These are phyloP conservation scores for Cygnus buccinator DNA, from an alignment of 2,113 vertebrate genomes.

Conservation along the genomic window DNA sequence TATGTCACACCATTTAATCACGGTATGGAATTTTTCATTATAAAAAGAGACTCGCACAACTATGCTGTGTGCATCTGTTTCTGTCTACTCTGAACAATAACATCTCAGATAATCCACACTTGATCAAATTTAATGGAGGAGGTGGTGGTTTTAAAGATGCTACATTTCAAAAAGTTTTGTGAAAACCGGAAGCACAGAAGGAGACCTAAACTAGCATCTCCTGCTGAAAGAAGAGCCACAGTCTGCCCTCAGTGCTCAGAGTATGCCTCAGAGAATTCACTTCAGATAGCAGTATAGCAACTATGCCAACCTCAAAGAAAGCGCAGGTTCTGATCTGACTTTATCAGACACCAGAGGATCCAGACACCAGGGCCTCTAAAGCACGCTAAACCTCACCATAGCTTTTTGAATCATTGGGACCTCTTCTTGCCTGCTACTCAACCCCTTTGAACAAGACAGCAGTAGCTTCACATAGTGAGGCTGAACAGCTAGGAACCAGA, in stretches of 20 bases:
- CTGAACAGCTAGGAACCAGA: not conserved
- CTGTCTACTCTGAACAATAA: not conserved
- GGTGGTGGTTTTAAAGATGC: not conserved
- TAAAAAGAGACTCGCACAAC: not conserved
- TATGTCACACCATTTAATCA: not conserved
- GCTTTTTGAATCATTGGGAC: too few relatives aligned
- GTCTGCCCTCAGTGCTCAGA: not conserved
- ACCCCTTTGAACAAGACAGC: not conserved
- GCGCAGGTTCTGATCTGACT: not conserved
- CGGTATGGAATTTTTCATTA: not conserved
- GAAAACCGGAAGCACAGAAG: not conserved
- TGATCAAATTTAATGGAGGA: not conserved
- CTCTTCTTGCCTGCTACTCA: not conserved
- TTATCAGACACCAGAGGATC: not conserved
- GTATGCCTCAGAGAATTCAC: not conserved
- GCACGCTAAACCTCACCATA: not conserved
- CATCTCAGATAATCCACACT: not conserved
- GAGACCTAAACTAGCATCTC: not conserved
- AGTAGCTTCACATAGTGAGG: not conserved
- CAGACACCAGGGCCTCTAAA: not conserved
- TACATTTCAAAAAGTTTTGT: not conserved
- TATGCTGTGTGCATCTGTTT: not conserved
- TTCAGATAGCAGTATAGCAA: accelerated
- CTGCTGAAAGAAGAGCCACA: not conserved
- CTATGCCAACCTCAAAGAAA: not conserved